phyloP scores from a whole-genome alignment of 1,140 invertebrate genomes.

The Drosophila bocki region DNA sequence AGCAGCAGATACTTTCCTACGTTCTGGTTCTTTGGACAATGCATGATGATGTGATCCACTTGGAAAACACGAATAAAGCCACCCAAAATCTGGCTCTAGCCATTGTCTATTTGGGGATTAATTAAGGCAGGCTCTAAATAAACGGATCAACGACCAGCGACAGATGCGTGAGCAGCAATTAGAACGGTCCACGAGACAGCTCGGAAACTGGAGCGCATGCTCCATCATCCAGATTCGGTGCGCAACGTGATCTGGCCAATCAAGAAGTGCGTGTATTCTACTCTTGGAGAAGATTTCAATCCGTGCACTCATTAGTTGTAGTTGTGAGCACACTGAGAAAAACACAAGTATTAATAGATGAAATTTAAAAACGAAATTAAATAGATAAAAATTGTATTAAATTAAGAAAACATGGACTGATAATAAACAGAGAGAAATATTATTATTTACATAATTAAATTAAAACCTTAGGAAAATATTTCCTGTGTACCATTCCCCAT shows the following conservation, averaged over 20 bases:
- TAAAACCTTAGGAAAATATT: not conserved
- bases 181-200: conserved; percentile 42
- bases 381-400: no score
- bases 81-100: conserved; percentile 7
- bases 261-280: conserved; percentile 1
- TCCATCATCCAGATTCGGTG: conserved; percentile 10
- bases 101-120: conserved; percentile 65
- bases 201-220: conserved; percentile 49
- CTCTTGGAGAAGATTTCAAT: not conserved
- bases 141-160: conserved; percentile 55
- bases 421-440: not conserved
- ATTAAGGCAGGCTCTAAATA: conserved; percentile 70
- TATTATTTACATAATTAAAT: no score
- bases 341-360: not conserved
- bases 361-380: not conserved
- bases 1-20: conserved; percentile 16
- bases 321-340: not conserved
- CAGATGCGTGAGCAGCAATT: conserved; percentile 62
- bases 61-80: not conserved
- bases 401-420: no score
- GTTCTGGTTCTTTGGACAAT: conserved; percentile 49
- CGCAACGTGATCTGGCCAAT: conserved; percentile 22
- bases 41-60: conserved; percentile 60
- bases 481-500: not conserved
- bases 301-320: not conserved